Evolutionary conservation across 2,797 vertebrate species (phyloP), one percentile per base, ranked within the genome.

Genomic region (Acrossocheilus wenchowensis): DNA sequence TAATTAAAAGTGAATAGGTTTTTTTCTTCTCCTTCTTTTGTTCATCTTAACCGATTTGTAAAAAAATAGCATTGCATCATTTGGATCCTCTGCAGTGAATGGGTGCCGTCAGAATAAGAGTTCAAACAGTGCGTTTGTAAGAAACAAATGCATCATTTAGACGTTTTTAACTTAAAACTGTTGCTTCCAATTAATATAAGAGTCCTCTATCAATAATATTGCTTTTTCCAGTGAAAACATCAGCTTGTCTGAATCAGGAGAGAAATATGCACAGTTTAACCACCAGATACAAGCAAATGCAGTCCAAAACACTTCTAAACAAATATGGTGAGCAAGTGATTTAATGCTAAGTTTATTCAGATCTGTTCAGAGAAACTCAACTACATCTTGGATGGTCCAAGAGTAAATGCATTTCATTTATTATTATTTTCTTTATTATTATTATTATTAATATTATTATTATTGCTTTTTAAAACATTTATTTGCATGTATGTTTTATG

Each of bases 401-500:
- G 30, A 17, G 30, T 66, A 15, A 34, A 72, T 41, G 14, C 14
- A 66, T 36, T 68, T 4, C 0, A 66, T 60, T 10, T 10, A n/a
- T n/a, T 45, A 11, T 17, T 34, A 11, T 60, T 60, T 10, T 64
- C 7, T 26, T 26, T 26, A 26, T 26, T 26, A 26, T 26, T 26
- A 26, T 26, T 26, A 26, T 26, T 26, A 26, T 26, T 26, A 26
- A 1, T 26, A 26, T 26, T 26, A 26, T 54, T 6, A 19, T 21
- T 15, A 7, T 64, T 15, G 57, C 23, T 12, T 26, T 12, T 26
- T 12, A 62, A 5, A 26, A 30, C 12, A 8, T 26, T 45, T 89
- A 15, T 77, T 41, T 79, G 75, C 75, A 34, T 72, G 57, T 71
- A 43, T 90, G 41, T 89, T 72, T 82, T 8, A 43, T 36, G 34